A percentile compares a stretch with the other conserved stretches of the same genome.
phyloP scores from a whole-genome alignment of 2,113 vertebrate species.

The Atrichornis clamosus region DNA sequence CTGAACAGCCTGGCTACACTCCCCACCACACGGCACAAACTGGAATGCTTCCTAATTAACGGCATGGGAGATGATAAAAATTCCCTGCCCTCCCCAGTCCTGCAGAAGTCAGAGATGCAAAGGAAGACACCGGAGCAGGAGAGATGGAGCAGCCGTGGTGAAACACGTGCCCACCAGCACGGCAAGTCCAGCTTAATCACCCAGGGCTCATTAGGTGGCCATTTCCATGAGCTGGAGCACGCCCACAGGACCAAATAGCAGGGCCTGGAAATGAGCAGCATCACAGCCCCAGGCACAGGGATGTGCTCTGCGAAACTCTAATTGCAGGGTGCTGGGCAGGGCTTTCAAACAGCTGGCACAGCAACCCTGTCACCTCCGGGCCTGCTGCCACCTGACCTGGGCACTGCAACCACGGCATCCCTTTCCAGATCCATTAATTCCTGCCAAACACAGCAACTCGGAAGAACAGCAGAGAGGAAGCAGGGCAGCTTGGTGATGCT shows the following conservation, averaged over 20 bases:
- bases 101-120: not conserved
- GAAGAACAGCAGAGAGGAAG: not conserved
- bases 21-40: not conserved
- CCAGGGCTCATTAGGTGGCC: not conserved
- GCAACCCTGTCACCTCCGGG: not conserved
- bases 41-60: conserved; percentile 27
- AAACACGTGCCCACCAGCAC: not conserved
- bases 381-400: not conserved
- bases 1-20: not conserved
- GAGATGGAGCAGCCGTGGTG: not conserved
- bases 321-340: not conserved
- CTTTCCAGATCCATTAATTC: not conserved
- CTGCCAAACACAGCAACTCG: not conserved
- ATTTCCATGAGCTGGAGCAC: not conserved
- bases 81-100: not conserved
- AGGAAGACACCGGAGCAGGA: not conserved
- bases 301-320: not conserved
- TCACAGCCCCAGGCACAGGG: conserved; percentile 26
- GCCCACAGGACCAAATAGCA: not conserved
- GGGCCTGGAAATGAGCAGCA: not conserved
- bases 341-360: conserved; percentile 22
- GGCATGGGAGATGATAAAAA: not conserved
- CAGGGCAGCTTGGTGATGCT: not conserved
- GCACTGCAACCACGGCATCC: not conserved
- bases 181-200: not conserved